Percentiles rank a stretch among this genome's conserved stretches.
These are phyloP conservation scores for Panonychus citri DNA, from an alignment of 1,140 invertebrate genomes.

Conservation along the genomic window DNA sequence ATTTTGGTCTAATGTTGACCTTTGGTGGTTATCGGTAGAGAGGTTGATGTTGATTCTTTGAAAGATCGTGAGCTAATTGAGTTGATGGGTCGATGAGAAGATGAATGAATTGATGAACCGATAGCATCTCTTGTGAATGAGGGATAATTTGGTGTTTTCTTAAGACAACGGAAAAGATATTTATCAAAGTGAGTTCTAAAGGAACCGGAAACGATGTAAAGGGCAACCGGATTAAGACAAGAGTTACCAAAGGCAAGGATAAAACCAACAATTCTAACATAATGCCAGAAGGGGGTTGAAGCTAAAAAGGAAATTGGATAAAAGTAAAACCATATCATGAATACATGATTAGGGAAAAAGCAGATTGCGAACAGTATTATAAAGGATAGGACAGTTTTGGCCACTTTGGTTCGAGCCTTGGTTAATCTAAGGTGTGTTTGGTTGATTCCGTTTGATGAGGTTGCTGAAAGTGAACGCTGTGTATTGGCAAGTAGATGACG, in stretches of 20 bases:
- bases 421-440: too few relatives aligned
- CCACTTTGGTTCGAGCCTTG: constrained; percentile 30
- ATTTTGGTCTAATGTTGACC: too few relatives aligned
- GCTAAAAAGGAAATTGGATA: constrained; percentile 36
- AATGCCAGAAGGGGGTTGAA: constrained; percentile 67
- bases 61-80: too few relatives aligned
- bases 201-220: background rate
- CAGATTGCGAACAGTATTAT: constrained; percentile 71
- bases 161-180: background rate
- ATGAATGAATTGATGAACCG: too few relatives aligned
- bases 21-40: too few relatives aligned
- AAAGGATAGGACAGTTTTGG: constrained; percentile 65
- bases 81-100: too few relatives aligned
- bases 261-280: constrained; percentile 57
- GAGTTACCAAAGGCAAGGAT: constrained; percentile 18
- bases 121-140: too few relatives aligned
- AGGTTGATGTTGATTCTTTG: too few relatives aligned
- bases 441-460: background rate
- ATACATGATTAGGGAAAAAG: constrained; percentile 60
- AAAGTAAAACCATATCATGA: constrained; percentile 72
- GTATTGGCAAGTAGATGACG: constrained; percentile 53
- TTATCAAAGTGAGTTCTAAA: background rate
- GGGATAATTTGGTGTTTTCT: too few relatives aligned
- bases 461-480: constrained; percentile 36
- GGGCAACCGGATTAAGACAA: background rate